Conservation (phyloP, 2,888 invertebrate genomes). For the Leucania comma region DNA sequence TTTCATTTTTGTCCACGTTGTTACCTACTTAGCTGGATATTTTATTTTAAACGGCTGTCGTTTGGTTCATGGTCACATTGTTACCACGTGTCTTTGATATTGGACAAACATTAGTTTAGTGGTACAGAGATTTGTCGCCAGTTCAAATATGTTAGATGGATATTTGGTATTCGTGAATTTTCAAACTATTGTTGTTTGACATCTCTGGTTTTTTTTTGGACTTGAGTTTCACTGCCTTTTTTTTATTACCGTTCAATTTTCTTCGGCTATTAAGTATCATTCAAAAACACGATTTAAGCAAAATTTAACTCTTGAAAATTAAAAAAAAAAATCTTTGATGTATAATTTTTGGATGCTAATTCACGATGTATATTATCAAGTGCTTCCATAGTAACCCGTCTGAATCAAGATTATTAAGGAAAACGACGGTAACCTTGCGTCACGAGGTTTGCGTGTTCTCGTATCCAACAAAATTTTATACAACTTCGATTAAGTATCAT, state of each 20-base stretch:
- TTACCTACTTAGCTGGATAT: conserved; percentile 1
- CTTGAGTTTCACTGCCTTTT: too few species aligned
- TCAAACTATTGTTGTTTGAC: too few species aligned
- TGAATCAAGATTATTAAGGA: conserved; percentile 48
- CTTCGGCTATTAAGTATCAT: neutral
- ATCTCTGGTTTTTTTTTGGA: too few species aligned
- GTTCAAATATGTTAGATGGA: neutral
- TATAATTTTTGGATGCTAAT: neutral
- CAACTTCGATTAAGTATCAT: neutral
- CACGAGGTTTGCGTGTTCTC: conserved; percentile 46
- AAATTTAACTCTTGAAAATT: neutral
- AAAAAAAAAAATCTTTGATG: neutral
- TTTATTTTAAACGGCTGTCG: conserved; percentile 21
- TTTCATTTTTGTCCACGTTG: conserved; percentile 29
- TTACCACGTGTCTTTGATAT: neutral
- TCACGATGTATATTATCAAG: neutral
- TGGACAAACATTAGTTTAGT: neutral
- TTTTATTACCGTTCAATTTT: neutral
- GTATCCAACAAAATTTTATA: conserved; percentile 25
- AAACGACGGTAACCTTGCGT: conserved; percentile 62
- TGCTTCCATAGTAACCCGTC: conserved; percentile 16
- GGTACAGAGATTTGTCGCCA: neutral
- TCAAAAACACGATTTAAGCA: neutral
- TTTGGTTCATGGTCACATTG: conserved; percentile 31
- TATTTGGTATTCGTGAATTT: neutral